Base-by-base conservation (phyloP, 2,888 invertebrate genomes). In the Prostheceraeus crozeri region DNA sequence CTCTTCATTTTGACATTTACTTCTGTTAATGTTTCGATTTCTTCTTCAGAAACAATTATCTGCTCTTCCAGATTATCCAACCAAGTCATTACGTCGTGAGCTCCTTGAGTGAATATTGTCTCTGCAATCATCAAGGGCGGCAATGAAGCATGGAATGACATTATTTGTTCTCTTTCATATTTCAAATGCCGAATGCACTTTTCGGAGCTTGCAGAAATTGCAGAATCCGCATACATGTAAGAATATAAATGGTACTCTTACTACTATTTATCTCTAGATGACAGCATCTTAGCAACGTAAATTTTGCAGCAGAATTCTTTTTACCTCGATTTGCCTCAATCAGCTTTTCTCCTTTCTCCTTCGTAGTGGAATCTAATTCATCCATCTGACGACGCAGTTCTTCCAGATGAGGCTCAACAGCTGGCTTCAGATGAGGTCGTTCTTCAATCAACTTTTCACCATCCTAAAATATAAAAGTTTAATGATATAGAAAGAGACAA, bases 381-480 rank as follows among this genome's bases (percentile, higher is more conserved):
- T 89, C 72, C 80, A 80, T 80, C 67, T 78, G 76, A 69, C 86
- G 86, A 57, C 84, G 84, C 35, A 94, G 79, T 73, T 93, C 90
- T 30, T 83, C 81, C 68, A 90, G 8, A 10, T 93, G 91, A 0
- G 96, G 94, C 61, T 85, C 84, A 69, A 98, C 89, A 33, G 88
- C 82, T 72, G 87, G 85, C 31, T 85, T 84, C 71, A 91, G 85
- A 73, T 98, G 96, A 0, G 98, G 98, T 76, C 96, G 96, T 71
- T 91, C 91, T 68, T 84, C 84, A 74, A 91, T 85, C 61, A 96
- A 80, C 68, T 89, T 89, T 69, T 89, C 85, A 14, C 91, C 93
- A 25, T 89, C 86, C 76, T 79, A 65, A 1, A 66, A 62, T 40
- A 33, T 33, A 10, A 33, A 33, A n/a, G n/a, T n/a, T n/a, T n/a